These are phyloP conservation scores for Eristalis pertinax DNA, from an alignment of 2,888 invertebrate genomes.

Conservation along the genomic window DNA sequence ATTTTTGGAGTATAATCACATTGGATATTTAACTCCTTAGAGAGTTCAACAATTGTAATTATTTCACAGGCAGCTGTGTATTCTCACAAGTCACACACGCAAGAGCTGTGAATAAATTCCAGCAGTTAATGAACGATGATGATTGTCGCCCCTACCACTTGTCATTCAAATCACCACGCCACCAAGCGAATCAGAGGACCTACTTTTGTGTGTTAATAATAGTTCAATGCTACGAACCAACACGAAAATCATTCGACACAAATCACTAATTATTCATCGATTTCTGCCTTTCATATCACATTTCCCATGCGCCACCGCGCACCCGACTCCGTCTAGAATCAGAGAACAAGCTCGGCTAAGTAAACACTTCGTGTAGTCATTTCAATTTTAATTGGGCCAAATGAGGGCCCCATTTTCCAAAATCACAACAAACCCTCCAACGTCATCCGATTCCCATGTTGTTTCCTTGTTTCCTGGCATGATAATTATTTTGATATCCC, in stretches of 20 bases:
- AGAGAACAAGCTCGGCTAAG: neutral
- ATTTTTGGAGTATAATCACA: too few species aligned
- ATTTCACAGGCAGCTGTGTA: too few species aligned
- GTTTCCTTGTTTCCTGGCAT: constrained; percentile 1
- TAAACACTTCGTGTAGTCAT: neutral
- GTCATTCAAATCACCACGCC: neutral
- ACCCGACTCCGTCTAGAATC: neutral
- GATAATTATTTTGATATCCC: constrained; percentile 10
- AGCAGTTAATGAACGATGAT: neutral
- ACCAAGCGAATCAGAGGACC: neutral
- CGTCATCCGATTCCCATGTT: neutral
- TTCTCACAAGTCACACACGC: too few species aligned
- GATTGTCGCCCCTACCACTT: neutral
- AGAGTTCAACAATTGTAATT: too few species aligned
- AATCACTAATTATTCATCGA: neutral
- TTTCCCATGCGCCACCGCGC: neutral
- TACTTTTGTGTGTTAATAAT: neutral
- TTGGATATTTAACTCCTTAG: too few species aligned
- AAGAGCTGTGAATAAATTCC: neutral
- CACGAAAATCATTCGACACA: neutral
- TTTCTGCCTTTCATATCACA: neutral
- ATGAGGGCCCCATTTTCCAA: neutral
- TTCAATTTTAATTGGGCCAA: neutral
- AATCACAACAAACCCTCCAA: constrained; percentile 4
- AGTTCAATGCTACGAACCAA: neutral